Conservation (phyloP, 2,113 vertebrate species). For the Lepisosteus osseus region DNA sequence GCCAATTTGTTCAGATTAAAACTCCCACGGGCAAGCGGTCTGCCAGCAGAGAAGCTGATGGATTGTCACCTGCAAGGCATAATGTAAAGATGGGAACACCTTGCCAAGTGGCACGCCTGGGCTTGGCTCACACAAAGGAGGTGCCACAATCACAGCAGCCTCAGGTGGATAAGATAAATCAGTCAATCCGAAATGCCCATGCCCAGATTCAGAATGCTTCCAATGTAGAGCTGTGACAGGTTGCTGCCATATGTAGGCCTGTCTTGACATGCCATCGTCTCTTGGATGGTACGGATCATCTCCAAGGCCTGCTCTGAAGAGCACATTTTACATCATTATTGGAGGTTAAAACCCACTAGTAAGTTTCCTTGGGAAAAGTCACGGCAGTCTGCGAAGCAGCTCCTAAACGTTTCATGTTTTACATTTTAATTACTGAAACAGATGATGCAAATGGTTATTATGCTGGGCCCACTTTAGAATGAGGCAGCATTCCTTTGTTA, state of each 20-base stretch:
- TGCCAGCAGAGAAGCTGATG: slow-evolving; percentile 44
- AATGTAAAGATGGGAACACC: not conserved
- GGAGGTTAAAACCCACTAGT: slow-evolving; percentile 25
- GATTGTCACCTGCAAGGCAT: not conserved
- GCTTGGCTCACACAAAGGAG: not conserved
- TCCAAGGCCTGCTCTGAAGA: slow-evolving; percentile 36
- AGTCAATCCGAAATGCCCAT: slow-evolving; percentile 49
- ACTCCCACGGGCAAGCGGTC: slow-evolving; percentile 42
- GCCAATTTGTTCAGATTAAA: slow-evolving; percentile 50
- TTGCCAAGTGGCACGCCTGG: too few species aligned
- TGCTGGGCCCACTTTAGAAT: slow-evolving; percentile 32
- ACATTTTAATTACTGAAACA: slow-evolving; percentile 52
- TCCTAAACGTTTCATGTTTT: slow-evolving; percentile 29
- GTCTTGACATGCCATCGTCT: slow-evolving; percentile 51
- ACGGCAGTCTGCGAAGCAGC: not conserved
- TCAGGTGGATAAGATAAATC: slow-evolving; percentile 17
- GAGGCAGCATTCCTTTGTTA: slow-evolving; percentile 45
- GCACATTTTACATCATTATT: slow-evolving; percentile 17
- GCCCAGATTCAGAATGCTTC: slow-evolving; percentile 62
- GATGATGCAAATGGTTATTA: slow-evolving; percentile 42
- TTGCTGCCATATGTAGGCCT: slow-evolving; percentile 69
- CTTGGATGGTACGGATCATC: slow-evolving; percentile 62
- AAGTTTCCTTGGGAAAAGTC: slow-evolving; percentile 14
- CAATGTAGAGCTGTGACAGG: slow-evolving; percentile 60
- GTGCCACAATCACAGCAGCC: slow-evolving; percentile 33